A percentile compares a stretch with the other conserved stretches of the same genome.
These are phyloP conservation scores for Eudemis profundana DNA, from an alignment of 2,888 invertebrate genomes.

Conservation along the genomic window DNA sequence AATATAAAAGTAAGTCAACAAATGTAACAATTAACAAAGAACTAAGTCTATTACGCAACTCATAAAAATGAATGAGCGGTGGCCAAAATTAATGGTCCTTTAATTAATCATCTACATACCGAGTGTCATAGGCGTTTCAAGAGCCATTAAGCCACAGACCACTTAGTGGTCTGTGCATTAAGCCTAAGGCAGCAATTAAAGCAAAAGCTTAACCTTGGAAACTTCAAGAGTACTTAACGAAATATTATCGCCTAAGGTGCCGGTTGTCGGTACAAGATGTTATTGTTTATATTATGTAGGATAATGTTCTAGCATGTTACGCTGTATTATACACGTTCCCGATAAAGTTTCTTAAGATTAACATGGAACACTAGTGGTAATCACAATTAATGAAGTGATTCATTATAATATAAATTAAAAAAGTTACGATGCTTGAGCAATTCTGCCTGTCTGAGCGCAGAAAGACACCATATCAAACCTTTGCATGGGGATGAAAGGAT, in stretches of 20 bases:
- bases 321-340: background rate
- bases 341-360: slow-evolving; percentile 16
- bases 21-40: slow-evolving; percentile 25
- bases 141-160: slow-evolving; percentile 61
- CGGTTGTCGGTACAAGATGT: slow-evolving; percentile 2
- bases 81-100: slow-evolving; percentile 57
- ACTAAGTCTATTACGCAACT: slow-evolving; percentile 19
- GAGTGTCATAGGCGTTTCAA: slow-evolving; percentile 59
- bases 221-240: slow-evolving; percentile 55
- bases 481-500: too few species aligned
- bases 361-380: too few species aligned
- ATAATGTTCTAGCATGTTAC: background rate
- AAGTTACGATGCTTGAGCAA: too few species aligned
- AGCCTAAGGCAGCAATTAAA: slow-evolving; percentile 73
- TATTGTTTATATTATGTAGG: slow-evolving; percentile 16
- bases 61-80: slow-evolving; percentile 39
- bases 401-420: too few species aligned
- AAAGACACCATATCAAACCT: too few species aligned
- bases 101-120: slow-evolving; percentile 61
- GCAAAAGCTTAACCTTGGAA: slow-evolving; percentile 65
- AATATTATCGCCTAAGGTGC: slow-evolving; percentile 52
- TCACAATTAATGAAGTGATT: too few species aligned
- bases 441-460: too few species aligned
- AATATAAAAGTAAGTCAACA: slow-evolving; percentile 14
- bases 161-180: too few species aligned